phyloP scores from a whole-genome alignment of 2,888 invertebrate genomes.

The Heteromurus nitidus region DNA sequence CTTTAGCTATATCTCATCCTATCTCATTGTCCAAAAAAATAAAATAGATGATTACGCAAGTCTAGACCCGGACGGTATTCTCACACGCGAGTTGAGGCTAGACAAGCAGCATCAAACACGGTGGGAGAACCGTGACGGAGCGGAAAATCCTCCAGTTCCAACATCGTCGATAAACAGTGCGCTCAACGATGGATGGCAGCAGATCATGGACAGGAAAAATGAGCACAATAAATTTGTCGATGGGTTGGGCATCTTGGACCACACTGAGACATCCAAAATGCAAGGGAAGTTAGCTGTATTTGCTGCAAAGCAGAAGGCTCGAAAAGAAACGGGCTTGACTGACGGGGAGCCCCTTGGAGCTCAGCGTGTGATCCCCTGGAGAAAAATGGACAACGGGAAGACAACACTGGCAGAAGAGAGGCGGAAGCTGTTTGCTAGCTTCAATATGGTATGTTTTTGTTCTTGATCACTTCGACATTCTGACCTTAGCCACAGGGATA shows the following conservation, averaged over 20 bases:
- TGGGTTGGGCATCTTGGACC: background rate
- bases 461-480: no score
- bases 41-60: background rate
- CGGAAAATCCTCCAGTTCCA: background rate
- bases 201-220: conserved; percentile 34
- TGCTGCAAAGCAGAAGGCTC: background rate
- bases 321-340: background rate
- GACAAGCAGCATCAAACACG: background rate
- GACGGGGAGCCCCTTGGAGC: background rate
- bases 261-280: background rate
- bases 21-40: background rate
- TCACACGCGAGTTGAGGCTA: background rate
- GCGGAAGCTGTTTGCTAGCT: conserved; percentile 43
- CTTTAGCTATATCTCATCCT: background rate
- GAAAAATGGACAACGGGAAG: conserved; percentile 11
- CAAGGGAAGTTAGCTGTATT: conserved; percentile 3
- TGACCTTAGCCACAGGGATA: no score
- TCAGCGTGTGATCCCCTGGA: conserved; percentile 42
- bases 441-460: conserved; percentile 47
- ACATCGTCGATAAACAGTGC: background rate
- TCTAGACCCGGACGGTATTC: conserved; percentile 12
- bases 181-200: conserved; percentile 26
- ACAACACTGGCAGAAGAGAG: conserved; percentile 27
- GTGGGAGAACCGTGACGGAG: background rate
- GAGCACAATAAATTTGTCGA: conserved; percentile 47